These are phyloP conservation scores for Pollachius pollachius DNA, from an alignment of 2,113 vertebrate genomes.

Conservation along the genomic window DNA sequence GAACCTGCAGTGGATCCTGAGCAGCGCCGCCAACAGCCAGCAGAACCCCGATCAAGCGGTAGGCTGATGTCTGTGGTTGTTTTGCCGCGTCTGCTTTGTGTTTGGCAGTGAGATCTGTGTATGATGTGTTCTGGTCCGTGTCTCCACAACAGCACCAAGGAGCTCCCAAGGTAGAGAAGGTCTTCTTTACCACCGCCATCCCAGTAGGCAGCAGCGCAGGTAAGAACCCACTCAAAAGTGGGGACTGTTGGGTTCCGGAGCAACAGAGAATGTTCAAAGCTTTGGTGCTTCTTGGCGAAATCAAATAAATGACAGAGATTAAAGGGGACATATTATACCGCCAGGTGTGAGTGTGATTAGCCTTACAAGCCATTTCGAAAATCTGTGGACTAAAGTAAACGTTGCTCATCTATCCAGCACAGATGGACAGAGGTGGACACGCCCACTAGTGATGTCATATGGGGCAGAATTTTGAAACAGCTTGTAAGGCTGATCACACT, in stretches of 20 bases:
- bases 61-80: constrained; percentile 48
- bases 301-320: too few species aligned
- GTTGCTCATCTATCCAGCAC: too few species aligned
- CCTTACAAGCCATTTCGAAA: too few species aligned
- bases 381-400: too few species aligned
- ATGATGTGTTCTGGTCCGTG: constrained; percentile 1
- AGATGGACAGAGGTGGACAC: too few species aligned
- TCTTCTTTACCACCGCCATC: constrained; percentile 96
- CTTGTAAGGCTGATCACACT: too few species aligned
- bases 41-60: constrained; percentile 89
- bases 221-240: constrained; percentile 59
- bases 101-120: neutral
- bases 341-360: too few species aligned
- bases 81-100: neutral
- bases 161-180: constrained; percentile 92
- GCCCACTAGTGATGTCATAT: too few species aligned
- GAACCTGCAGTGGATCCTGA: constrained; percentile 97
- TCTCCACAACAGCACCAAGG: constrained; percentile 73
- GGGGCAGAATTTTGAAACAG: too few species aligned
- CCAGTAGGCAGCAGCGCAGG: constrained; percentile 90
- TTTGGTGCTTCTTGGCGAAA: too few species aligned
- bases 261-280: too few species aligned
- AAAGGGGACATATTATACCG: too few species aligned
- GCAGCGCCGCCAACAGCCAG: constrained; percentile 83
- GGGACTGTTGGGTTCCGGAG: neutral